Conservation (phyloP, 2,888 invertebrate genomes). For the Dynastes hyllus region DNA sequence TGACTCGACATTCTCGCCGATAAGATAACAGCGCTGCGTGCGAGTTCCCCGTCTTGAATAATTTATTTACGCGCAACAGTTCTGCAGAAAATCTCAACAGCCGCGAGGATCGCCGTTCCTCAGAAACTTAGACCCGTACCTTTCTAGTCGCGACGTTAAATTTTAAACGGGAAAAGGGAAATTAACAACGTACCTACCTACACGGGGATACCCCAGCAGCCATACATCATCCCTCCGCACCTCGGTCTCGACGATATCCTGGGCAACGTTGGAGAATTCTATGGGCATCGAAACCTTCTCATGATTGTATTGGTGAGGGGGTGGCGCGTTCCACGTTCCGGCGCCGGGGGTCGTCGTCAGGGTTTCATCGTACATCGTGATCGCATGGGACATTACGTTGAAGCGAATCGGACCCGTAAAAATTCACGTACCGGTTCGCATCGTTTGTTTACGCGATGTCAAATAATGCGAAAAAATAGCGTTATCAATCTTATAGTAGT, state of each 20-base stretch:
- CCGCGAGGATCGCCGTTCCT: background rate
- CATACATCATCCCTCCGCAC: slow-evolving; percentile 86
- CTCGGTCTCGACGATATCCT: slow-evolving; percentile 81
- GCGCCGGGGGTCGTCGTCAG: background rate
- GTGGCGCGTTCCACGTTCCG: background rate
- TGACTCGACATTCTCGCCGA: slow-evolving; percentile 13
- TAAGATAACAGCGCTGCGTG: slow-evolving; percentile 15
- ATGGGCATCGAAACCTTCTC: slow-evolving; percentile 76
- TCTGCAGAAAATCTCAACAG: slow-evolving; percentile 10
- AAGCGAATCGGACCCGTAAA: slow-evolving; percentile 12
- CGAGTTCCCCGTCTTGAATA: slow-evolving; percentile 5
- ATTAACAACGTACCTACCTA: slow-evolving; percentile 75
- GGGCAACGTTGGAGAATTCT: slow-evolving; percentile 79
- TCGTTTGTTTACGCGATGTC: slow-evolving; percentile 41
- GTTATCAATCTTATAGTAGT: slow-evolving; percentile 41
- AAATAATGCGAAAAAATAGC: slow-evolving; percentile 36
- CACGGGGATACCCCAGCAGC: slow-evolving; percentile 91
- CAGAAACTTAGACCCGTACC: background rate
- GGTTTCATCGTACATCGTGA: slow-evolving; percentile 4
- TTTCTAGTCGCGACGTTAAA: background rate
- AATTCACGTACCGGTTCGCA: slow-evolving; percentile 28
- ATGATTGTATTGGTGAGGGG: slow-evolving; percentile 77
- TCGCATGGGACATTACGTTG: slow-evolving; percentile 28
- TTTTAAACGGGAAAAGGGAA: background rate
- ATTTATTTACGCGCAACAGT: slow-evolving; percentile 18